phyloP scores from a whole-genome alignment of 2,797 vertebrate species.

The Ambastaia sidthimunki region DNA sequence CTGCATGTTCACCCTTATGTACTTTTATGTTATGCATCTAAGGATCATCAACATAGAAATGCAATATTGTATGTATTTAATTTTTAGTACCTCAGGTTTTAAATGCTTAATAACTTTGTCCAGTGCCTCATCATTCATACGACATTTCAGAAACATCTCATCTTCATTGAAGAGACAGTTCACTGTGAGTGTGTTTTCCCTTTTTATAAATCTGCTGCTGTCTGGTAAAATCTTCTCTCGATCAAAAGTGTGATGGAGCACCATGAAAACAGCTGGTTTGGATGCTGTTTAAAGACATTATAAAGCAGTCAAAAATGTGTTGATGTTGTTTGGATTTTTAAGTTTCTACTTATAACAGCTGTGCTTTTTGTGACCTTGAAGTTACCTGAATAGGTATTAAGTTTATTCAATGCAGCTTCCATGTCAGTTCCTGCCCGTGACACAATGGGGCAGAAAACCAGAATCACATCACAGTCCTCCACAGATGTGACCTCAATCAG shows the following conservation, averaged over 20 bases:
- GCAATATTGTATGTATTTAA: no score
- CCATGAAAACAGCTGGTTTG: conserved; percentile 24
- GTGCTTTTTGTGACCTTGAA: background rate
- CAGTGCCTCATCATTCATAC: background rate
- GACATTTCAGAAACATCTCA: background rate
- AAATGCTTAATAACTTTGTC: background rate
- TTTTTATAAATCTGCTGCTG: background rate
- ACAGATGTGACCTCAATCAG: background rate
- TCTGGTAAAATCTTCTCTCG: background rate
- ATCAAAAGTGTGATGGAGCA: conserved; percentile 23
- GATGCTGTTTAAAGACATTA: conserved; percentile 1
- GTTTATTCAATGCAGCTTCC: conserved; percentile 23
- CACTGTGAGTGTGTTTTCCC: background rate
- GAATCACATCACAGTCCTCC: background rate
- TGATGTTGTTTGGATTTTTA: background rate
- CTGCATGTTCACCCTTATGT: no score
- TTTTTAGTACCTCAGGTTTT: background rate
- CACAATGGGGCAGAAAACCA: conserved; percentile 34
- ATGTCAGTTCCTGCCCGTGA: conserved; percentile 43
- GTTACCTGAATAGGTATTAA: conserved; percentile 13
- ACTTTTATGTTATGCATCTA: background rate
- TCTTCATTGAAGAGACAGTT: background rate
- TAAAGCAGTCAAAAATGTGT: background rate
- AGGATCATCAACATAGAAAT: no score
- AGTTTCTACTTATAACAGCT: background rate